Evolutionary conservation across 2,888 invertebrate species (phyloP).

Genomic region (Galeruca laticollis): DNA sequence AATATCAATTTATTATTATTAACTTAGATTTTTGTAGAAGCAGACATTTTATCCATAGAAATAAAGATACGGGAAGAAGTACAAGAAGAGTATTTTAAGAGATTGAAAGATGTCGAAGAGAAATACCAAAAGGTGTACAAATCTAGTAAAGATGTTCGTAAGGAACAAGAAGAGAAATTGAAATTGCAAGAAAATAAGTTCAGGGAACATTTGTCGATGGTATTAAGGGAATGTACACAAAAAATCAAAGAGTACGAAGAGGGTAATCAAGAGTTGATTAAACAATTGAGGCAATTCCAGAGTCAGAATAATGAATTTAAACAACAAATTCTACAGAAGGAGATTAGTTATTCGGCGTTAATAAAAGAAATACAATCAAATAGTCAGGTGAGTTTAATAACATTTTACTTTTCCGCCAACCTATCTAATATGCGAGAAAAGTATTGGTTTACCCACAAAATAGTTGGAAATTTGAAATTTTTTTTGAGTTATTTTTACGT

Average conservation of each 20-base stretch:
- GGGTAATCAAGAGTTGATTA: slow-evolving; percentile 48
- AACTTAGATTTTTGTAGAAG: slow-evolving; percentile 19
- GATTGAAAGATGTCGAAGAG: slow-evolving; percentile 55
- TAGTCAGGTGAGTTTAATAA: slow-evolving; percentile 39
- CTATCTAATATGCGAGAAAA: too few species aligned
- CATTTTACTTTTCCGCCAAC: too few species aligned
- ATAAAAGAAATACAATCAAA: slow-evolving; percentile 45
- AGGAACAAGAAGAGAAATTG: slow-evolving; percentile 52
- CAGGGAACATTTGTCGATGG: slow-evolving; percentile 52
- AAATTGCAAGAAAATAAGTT: slow-evolving; percentile 54
- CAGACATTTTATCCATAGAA: slow-evolving; percentile 53
- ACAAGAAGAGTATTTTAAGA: slow-evolving; percentile 54
- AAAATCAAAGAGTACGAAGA: slow-evolving; percentile 52
- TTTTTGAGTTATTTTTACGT: too few species aligned
- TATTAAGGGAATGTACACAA: slow-evolving; percentile 54
- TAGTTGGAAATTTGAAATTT: too few species aligned
- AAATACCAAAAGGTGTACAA: slow-evolving; percentile 50
- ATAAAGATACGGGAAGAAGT: slow-evolving; percentile 55
- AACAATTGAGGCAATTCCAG: slow-evolving; percentile 41
- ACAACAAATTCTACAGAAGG: slow-evolving; percentile 34
- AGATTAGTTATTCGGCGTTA: slow-evolving; percentile 42
- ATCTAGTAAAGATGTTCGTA: slow-evolving; percentile 43
- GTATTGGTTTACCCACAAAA: too few species aligned
- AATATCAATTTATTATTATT: not conserved
- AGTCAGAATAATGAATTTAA: slow-evolving; percentile 47